Evolutionary conservation across 37 sponge, comb jelly and placozoan species (phyloP), one percentile per base, ranked within the genome.

Genomic region (Spongilla lacustris): DNA sequence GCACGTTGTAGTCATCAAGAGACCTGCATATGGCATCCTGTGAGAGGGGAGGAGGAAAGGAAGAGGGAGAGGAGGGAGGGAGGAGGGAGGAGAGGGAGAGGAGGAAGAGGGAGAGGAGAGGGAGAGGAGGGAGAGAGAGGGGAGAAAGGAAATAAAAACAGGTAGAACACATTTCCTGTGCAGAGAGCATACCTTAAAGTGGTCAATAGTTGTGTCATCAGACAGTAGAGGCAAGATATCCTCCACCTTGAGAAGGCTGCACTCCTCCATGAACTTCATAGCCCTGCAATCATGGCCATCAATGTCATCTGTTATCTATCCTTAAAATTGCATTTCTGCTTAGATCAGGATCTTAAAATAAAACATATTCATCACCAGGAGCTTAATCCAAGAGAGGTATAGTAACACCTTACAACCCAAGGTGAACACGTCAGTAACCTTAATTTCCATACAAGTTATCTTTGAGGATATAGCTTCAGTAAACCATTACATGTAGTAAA

Each of bases 201-300:
- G 91, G 36, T 96, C 99, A n/a, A 98, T 98, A 58, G 95, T 92
- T 21, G 91, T 91, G 72, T 96, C 94, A 78, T 98, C 96, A 3
- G 95, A 89, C 84, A 98, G 94, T 84, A 96, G 96, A 30, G 96
- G 99, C 13, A 98, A 82, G 69, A 98, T 89, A 81, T 98, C 99
- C 49, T 98, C 99, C 76, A 98, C 89, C 81, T 94, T 94, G 50
- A 98, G 78, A 22, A 98, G 80, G 73, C 85, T 89, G 46, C 91
- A 91, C 17, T 96, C 95, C 33, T 84, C 89, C 31, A 95, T 73
- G 38, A 97, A 86, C 38, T 84, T 74, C 95, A 94, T 94, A 4
- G 93, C 98, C 37, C 96, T 95, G 67, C 11, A 71, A 36, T 70
- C 24, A 79, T 17, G 41, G 21, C 13, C n/a, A 78, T 78, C 23